A percentile compares a stretch with the other conserved stretches of the same genome.
phyloP scores from a whole-genome alignment of 2,888 invertebrate genomes.

The Sesia bembeciformis region DNA sequence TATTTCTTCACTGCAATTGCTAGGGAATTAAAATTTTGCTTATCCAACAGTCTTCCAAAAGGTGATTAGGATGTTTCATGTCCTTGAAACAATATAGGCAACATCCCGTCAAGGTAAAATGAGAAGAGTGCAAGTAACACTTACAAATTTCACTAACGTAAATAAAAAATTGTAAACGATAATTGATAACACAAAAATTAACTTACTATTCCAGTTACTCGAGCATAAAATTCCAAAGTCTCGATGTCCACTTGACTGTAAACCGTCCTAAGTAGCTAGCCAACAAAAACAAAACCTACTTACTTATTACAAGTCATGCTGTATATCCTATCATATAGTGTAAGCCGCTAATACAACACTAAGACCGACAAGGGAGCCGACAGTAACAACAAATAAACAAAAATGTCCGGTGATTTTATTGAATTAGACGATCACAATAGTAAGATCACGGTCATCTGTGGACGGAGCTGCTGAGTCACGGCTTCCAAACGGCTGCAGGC shows the following conservation, averaged over 20 bases:
- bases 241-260: not conserved
- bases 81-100: no score
- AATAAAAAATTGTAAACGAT: no score
- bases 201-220: not conserved
- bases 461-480: slow-evolving; percentile 52
- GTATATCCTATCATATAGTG: slow-evolving; percentile 39
- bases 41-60: no score
- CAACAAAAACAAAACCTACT: slow-evolving; percentile 15
- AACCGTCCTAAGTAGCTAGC: slow-evolving; percentile 2
- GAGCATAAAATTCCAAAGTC: not conserved
- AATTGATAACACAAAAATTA: no score
- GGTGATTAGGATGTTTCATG: no score
- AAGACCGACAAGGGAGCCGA: slow-evolving; percentile 60
- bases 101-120: no score
- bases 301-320: slow-evolving; percentile 33
- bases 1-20: no score
- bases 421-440: slow-evolving; percentile 71
- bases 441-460: slow-evolving; percentile 31
- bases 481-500: slow-evolving; percentile 45
- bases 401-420: slow-evolving; percentile 71
- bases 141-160: no score
- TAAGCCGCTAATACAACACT: slow-evolving; percentile 54
- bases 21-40: no score
- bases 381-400: slow-evolving; percentile 52
- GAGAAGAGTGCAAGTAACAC: no score